Percentiles rank a stretch among this genome's conserved stretches.
Conservation (phyloP, 2,113 vertebrate genomes). For the Hypocryptadius cinnamomeus region DNA sequence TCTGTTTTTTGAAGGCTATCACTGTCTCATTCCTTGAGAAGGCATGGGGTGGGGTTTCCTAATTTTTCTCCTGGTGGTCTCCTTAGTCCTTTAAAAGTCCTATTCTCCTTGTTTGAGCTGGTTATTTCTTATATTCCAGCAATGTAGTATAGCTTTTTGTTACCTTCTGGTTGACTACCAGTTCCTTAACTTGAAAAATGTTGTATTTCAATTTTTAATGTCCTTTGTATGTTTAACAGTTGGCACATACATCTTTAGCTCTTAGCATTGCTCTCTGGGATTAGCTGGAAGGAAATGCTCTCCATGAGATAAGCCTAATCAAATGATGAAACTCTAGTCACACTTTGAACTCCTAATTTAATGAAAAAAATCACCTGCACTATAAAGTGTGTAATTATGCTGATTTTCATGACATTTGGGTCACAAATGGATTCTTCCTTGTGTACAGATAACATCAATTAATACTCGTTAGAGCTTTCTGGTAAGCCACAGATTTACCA, state of each 20-base stretch:
- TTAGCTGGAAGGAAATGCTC: conserved; percentile 29
- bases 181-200: background rate
- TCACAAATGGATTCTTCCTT: conserved; percentile 72
- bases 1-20: background rate
- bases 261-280: background rate
- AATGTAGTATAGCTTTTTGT: background rate
- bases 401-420: conserved; percentile 69
- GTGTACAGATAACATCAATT: conserved; percentile 66
- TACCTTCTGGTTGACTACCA: background rate
- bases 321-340: conserved; percentile 1
- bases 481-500: conserved; percentile 30
- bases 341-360: conserved; percentile 58
- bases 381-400: conserved; percentile 65
- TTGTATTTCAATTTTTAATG: background rate
- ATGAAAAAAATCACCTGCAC: conserved; percentile 64
- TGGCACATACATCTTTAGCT: background rate
- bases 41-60: background rate
- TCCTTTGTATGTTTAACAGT: background rate
- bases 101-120: background rate
- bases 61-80: background rate
- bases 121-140: background rate
- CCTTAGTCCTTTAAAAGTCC: background rate
- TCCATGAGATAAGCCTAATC: conserved; percentile 48
- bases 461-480: conserved; percentile 54
- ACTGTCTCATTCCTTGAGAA: background rate